phyloP scores from a whole-genome alignment of 2,888 invertebrate genomes.

The Drosophila prolongata region DNA sequence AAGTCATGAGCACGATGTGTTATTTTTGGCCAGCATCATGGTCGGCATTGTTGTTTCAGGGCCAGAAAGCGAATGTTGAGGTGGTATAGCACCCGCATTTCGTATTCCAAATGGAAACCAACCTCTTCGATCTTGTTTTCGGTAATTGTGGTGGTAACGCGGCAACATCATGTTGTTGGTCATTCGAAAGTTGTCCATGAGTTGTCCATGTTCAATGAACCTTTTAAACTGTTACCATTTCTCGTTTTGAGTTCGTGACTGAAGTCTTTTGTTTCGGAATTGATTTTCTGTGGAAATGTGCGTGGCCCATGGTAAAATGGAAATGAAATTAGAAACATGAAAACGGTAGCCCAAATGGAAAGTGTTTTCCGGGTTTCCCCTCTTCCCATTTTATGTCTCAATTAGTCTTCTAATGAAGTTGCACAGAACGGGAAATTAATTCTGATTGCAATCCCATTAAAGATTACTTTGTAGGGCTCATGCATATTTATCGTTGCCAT shows the following conservation, averaged over 20 bases:
- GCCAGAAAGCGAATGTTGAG: slow-evolving; percentile 42
- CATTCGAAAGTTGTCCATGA: slow-evolving; percentile 69
- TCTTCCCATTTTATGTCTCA: slow-evolving; percentile 54
- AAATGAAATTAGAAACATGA: slow-evolving; percentile 1
- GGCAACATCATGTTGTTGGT: slow-evolving; percentile 36
- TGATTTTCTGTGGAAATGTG: slow-evolving; percentile 30
- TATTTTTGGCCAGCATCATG: slow-evolving; percentile 40
- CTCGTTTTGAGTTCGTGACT: slow-evolving; percentile 20
- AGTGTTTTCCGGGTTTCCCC: slow-evolving; percentile 18
- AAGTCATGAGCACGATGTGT: slow-evolving; percentile 14
- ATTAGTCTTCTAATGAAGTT: slow-evolving; percentile 50
- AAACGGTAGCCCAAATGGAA: slow-evolving; percentile 39
- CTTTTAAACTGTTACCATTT: slow-evolving; percentile 62
- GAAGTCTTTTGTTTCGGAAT: slow-evolving; percentile 39
- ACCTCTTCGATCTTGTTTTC: slow-evolving; percentile 21
- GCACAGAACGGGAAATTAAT: slow-evolving; percentile 6
- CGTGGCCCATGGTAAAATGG: slow-evolving; percentile 13
- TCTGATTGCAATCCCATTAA: slow-evolving; percentile 19
- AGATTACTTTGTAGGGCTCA: background rate
- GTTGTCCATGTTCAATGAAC: slow-evolving; percentile 72
- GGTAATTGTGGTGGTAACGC: slow-evolving; percentile 56
- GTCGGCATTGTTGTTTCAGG: slow-evolving; percentile 55
- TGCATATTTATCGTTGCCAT: background rate
- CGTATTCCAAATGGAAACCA: slow-evolving; percentile 30
- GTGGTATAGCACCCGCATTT: slow-evolving; percentile 36